A percentile compares a stretch with the other conserved stretches of the same genome.
Conservation (phyloP, 2,888 invertebrate genomes). For the Diarsia mendica region DNA sequence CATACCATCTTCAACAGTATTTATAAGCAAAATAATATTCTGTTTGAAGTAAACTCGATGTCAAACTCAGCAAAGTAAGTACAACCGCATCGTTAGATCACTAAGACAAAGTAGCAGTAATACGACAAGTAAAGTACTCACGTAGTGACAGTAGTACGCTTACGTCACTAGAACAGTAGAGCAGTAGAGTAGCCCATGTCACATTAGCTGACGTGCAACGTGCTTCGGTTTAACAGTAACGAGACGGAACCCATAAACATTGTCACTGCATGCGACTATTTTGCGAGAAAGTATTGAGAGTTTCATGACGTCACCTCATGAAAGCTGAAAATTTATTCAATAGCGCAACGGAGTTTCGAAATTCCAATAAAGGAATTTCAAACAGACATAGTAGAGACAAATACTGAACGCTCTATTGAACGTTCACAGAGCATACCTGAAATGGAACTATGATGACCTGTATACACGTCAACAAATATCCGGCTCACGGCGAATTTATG, state of each 20-base stretch:
- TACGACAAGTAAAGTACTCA: constrained; percentile 11
- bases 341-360: neutral
- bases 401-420: neutral
- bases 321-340: neutral
- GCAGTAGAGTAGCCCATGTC: constrained; percentile 6
- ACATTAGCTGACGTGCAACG: constrained; percentile 30
- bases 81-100: neutral
- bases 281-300: neutral
- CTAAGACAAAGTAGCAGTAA: constrained; percentile 18
- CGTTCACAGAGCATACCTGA: constrained; percentile 2
- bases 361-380: neutral
- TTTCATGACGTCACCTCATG: neutral
- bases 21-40: neutral
- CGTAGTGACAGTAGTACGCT: constrained; percentile 18
- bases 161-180: neutral
- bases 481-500: constrained; percentile 19
- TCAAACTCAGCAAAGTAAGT: neutral
- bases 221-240: constrained; percentile 21
- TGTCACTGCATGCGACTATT: neutral
- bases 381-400: neutral
- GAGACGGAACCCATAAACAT: neutral
- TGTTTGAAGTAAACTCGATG: neutral
- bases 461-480: constrained; percentile 31
- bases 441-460: constrained; percentile 18
- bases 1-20: neutral